Percentiles rank a stretch among this genome's conserved stretches.
Conservation (phyloP, 64 coral and sea anemone species). For the Astreopora myriophthalma region DNA sequence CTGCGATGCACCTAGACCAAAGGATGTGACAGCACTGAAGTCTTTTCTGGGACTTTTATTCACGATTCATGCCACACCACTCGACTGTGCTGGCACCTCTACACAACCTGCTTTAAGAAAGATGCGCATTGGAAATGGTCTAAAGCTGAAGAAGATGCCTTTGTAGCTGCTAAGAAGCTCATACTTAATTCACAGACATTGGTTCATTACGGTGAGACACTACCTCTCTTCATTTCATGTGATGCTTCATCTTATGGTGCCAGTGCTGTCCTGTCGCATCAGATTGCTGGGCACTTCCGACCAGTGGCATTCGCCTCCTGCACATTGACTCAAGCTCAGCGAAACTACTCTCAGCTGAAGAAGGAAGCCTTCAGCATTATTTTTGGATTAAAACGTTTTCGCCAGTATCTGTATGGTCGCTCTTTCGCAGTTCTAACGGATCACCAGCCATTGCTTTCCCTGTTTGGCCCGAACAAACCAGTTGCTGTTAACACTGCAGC, state of each 20-base stretch:
- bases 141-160: slow-evolving; percentile 54
- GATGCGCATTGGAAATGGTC: neutral
- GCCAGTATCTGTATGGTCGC: slow-evolving; percentile 53
- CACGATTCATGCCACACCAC: neutral
- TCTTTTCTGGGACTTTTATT: slow-evolving; percentile 9
- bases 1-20: neutral
- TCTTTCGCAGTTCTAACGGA: slow-evolving; percentile 49
- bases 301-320: slow-evolving; percentile 49
- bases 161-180: slow-evolving; percentile 36
- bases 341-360: slow-evolving; percentile 60
- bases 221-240: slow-evolving; percentile 53
- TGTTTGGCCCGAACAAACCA: too few species aligned
- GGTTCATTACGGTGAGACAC: slow-evolving; percentile 58
- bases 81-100: neutral
- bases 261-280: slow-evolving; percentile 67
- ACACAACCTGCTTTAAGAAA: neutral
- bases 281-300: slow-evolving; percentile 38
- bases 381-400: slow-evolving; percentile 50
- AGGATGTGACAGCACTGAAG: neutral
- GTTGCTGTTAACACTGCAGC: slow-evolving; percentile 61
- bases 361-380: slow-evolving; percentile 64
- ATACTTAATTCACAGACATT: slow-evolving; percentile 59
- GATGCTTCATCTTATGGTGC: slow-evolving; percentile 70
- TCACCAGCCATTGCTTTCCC: slow-evolving; percentile 35
- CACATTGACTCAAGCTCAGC: slow-evolving; percentile 23